Percentiles rank a stretch among this genome's conserved stretches.
These are phyloP conservation scores for Coelogynopora nodosa DNA, from an alignment of 2,888 invertebrate genomes.

Conservation along the genomic window DNA sequence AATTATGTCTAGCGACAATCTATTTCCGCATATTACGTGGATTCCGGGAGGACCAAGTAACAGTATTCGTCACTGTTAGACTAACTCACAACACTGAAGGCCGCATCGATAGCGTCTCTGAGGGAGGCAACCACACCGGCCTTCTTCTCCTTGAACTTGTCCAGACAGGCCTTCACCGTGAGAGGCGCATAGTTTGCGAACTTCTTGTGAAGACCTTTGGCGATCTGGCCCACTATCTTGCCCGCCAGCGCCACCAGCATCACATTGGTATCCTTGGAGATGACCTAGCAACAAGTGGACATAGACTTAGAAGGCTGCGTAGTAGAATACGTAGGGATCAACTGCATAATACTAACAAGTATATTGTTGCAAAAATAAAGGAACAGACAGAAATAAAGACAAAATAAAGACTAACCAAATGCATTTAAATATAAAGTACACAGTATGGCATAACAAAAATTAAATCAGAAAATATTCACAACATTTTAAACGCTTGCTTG, in stretches of 20 bases:
- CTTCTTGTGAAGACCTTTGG: conserved; percentile 78
- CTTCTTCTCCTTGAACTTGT: conserved; percentile 97
- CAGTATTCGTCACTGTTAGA: neutral
- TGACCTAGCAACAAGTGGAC: too few relatives aligned
- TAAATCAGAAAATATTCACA: too few relatives aligned
- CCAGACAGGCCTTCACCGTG: conserved; percentile 66
- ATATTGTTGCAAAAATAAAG: too few relatives aligned
- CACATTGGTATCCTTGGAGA: conserved; percentile 90
- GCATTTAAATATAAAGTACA: neutral
- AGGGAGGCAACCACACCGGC: conserved; percentile 79
- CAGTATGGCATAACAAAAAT: too few relatives aligned
- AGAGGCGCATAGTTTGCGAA: conserved; percentile 75
- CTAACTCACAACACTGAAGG: conserved; percentile 70
- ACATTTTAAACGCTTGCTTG: too few relatives aligned
- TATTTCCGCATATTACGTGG: too few relatives aligned
- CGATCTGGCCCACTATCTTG: conserved; percentile 77
- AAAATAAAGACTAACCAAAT: neutral
- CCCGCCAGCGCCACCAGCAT: conserved; percentile 81
- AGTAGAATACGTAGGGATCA: too few relatives aligned
- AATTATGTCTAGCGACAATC: neutral
- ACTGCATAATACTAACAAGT: too few relatives aligned
- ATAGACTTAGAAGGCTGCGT: too few relatives aligned
- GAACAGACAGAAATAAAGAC: too few relatives aligned
- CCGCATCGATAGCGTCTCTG: conserved; percentile 82
- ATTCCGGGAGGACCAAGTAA: too few relatives aligned